These are phyloP conservation scores for Adelges cooleyi DNA, from an alignment of 1,140 invertebrate genomes.

Conservation along the genomic window DNA sequence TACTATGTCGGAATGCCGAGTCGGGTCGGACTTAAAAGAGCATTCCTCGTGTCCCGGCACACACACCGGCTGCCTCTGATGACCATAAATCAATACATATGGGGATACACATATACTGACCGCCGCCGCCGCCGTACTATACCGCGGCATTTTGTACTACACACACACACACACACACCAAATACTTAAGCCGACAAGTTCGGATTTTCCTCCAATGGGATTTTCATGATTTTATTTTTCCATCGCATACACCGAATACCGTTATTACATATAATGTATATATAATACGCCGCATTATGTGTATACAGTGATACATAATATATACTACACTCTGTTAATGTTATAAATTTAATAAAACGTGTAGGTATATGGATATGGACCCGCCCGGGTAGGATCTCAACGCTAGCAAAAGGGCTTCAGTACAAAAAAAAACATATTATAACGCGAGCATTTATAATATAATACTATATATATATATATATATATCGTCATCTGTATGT, in stretches of 20 bases:
- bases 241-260: not conserved
- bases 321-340: too few species aligned
- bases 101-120: conserved; percentile 15
- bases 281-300: too few species aligned
- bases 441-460: too few species aligned
- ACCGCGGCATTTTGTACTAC: not conserved
- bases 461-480: not conserved
- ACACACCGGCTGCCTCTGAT: conserved; percentile 23
- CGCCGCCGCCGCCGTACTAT: not conserved
- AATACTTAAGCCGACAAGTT: too few species aligned
- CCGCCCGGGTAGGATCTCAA: too few species aligned
- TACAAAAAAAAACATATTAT: too few species aligned
- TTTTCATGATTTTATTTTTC: not conserved
- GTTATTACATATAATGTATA: too few species aligned
- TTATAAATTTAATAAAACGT: too few species aligned
- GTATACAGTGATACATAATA: too few species aligned
- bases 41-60: conserved; percentile 26
- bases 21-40: conserved; percentile 20
- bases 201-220: not conserved
- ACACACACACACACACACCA: not conserved
- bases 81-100: conserved; percentile 28
- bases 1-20: conserved; percentile 13
- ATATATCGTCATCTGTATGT: not conserved
- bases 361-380: too few species aligned
- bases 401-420: too few species aligned